phyloP scores from a whole-genome alignment of 2,888 invertebrate species.

The Oligia strigilis region DNA sequence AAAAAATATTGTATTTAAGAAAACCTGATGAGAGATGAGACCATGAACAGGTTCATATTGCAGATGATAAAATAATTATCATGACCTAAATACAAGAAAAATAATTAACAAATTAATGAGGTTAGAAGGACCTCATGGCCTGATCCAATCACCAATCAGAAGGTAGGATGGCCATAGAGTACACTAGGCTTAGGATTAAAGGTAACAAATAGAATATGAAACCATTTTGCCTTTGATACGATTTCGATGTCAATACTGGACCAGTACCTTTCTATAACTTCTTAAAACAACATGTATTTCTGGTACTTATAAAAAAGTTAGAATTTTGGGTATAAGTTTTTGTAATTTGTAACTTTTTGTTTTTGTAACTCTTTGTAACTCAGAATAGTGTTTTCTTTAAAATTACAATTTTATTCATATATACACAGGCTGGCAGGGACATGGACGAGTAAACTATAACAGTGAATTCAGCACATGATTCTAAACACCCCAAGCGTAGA shows the following conservation, averaged over 20 bases:
- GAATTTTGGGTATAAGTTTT: neutral
- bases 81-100: neutral
- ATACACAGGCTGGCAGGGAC: too few species aligned
- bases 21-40: neutral
- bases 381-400: neutral
- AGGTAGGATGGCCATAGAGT: neutral
- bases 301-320: neutral
- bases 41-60: neutral
- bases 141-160: neutral
- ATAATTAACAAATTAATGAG: neutral
- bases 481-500: too few species aligned
- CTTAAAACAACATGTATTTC: neutral
- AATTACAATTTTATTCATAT: neutral
- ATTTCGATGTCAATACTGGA: neutral
- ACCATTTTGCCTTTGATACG: neutral
- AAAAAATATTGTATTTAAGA: neutral
- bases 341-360: too few species aligned
- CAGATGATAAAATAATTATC: neutral
- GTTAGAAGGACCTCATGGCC: neutral
- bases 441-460: neutral
- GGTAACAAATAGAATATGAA: neutral
- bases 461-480: neutral
- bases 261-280: neutral
- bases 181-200: neutral
- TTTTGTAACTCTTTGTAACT: neutral